phyloP scores from a whole-genome alignment of 2,113 vertebrate genomes.

The Rhabdomys dilectus region DNA sequence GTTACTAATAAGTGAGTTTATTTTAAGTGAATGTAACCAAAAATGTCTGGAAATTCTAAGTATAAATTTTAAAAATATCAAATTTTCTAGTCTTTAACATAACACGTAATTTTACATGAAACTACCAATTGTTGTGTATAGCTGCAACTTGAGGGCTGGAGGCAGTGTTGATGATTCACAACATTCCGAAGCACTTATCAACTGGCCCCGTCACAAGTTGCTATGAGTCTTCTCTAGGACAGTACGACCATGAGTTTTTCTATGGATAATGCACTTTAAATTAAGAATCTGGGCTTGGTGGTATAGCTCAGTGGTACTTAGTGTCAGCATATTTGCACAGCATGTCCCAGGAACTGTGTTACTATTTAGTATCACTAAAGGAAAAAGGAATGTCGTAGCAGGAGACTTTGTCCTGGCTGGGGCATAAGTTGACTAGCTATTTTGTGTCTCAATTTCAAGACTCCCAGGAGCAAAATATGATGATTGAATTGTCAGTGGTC shows the following conservation, averaged over 20 bases:
- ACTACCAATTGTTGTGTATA: neutral
- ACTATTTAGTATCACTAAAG: neutral
- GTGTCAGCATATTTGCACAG: neutral
- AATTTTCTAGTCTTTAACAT: neutral
- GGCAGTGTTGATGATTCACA: neutral
- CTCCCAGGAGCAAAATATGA: neutral
- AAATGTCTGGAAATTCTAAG: neutral
- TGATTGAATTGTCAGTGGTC: neutral
- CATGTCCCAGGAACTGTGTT: neutral
- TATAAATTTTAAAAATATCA: neutral
- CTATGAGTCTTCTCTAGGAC: neutral
- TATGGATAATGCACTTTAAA: neutral
- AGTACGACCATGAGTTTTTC: neutral
- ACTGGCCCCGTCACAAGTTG: neutral
- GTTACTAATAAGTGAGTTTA: neutral
- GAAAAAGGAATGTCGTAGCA: neutral
- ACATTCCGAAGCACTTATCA: neutral
- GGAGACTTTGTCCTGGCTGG: neutral
- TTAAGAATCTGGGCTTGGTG: neutral
- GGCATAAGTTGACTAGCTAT: neutral
- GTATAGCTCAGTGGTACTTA: neutral
- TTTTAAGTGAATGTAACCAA: neutral
- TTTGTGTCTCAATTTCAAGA: neutral
- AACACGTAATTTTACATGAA: neutral
- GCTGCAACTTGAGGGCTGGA: neutral